phyloP scores from a whole-genome alignment of 2,888 invertebrate species.

The Meloe dianella region DNA sequence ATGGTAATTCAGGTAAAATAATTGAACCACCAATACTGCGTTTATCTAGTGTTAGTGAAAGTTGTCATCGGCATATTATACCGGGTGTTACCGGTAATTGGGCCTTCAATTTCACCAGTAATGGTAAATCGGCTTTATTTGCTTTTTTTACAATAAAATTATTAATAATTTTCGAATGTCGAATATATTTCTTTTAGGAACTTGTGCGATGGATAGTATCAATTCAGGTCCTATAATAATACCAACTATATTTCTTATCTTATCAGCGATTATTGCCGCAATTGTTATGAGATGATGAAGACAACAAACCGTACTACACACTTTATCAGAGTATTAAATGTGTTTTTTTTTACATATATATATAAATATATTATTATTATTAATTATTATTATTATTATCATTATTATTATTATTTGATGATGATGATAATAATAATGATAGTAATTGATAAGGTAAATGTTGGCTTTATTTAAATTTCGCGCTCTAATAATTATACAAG shows the following conservation, averaged over 20 bases:
- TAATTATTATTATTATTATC: background rate
- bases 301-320: slow-evolving; percentile 42
- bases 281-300: slow-evolving; percentile 53
- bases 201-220: slow-evolving; percentile 45
- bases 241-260: slow-evolving; percentile 44
- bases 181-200: slow-evolving; percentile 37
- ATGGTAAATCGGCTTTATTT: slow-evolving; percentile 66
- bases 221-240: slow-evolving; percentile 43
- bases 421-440: background rate
- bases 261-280: slow-evolving; percentile 40
- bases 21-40: slow-evolving; percentile 53
- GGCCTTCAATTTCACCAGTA: slow-evolving; percentile 72
- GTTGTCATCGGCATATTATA: slow-evolving; percentile 64
- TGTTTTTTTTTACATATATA: slow-evolving; percentile 34
- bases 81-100: slow-evolving; percentile 65
- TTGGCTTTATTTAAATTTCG: slow-evolving; percentile 21
- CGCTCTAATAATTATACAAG: slow-evolving; percentile 29
- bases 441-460: slow-evolving; percentile 12
- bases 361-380: background rate
- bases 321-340: slow-evolving; percentile 49
- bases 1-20: slow-evolving; percentile 44
- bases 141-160: slow-evolving; percentile 16
- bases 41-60: slow-evolving; percentile 64
- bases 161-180: slow-evolving; percentile 4
- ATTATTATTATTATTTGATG: background rate